Percentiles rank a stretch among this genome's conserved stretches.
Evolutionary conservation across 2,888 invertebrate genomes (phyloP).

Genomic region (Trisateles emortualis): DNA sequence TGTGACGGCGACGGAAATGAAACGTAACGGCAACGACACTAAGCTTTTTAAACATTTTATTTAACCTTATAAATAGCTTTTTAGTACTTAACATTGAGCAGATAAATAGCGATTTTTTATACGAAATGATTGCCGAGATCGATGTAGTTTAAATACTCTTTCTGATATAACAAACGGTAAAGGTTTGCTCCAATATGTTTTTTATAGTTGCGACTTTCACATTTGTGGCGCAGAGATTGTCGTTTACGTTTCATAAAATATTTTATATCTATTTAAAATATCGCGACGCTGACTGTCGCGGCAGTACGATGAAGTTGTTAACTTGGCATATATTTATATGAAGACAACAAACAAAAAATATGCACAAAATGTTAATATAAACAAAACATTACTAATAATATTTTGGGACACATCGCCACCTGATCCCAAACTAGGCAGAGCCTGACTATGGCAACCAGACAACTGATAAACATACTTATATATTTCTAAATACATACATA

Average conservation of each 20-base stretch:
- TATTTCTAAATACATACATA: too few species aligned
- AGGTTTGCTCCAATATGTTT: constrained; percentile 2
- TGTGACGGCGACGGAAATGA: constrained; percentile 61
- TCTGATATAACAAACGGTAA: neutral
- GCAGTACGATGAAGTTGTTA: constrained; percentile 2
- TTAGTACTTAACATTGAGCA: constrained; percentile 25
- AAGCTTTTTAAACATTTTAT: constrained; percentile 42
- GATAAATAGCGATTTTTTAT: constrained; percentile 1
- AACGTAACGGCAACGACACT: constrained; percentile 46
- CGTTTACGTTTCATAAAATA: constrained; percentile 23
- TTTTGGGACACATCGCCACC: too few species aligned
- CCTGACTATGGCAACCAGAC: too few species aligned
- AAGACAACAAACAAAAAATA: neutral
- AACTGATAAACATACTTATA: too few species aligned
- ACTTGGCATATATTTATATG: constrained; percentile 9
- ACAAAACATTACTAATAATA: too few species aligned
- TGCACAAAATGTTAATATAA: too few species aligned
- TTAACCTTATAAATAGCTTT: constrained; percentile 44
- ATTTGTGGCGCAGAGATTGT: constrained; percentile 12
- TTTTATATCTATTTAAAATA: constrained; percentile 33
- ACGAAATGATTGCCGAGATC: neutral
- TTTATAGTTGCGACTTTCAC: constrained; percentile 10
- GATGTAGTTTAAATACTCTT: neutral
- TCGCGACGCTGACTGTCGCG: neutral
- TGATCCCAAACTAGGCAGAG: too few species aligned